These are phyloP conservation scores for Leptopilina drosophilae DNA, from an alignment of 2,888 invertebrate genomes.

Conservation along the genomic window DNA sequence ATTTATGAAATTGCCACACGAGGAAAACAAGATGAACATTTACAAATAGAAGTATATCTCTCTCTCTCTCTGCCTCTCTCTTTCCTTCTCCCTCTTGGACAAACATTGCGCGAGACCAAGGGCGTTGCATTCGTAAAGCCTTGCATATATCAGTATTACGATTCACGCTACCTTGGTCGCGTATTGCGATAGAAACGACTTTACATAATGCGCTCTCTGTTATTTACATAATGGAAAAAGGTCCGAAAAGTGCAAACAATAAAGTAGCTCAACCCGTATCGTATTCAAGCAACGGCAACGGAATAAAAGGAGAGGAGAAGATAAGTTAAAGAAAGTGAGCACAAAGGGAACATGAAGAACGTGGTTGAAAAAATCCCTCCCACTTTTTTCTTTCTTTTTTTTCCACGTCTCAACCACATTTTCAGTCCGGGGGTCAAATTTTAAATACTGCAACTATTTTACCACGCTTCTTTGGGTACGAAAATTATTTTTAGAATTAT, in stretches of 20 bases:
- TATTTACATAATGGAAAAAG: slow-evolving; percentile 58
- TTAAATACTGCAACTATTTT: no score
- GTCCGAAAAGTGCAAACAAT: slow-evolving; percentile 56
- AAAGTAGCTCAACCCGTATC: slow-evolving; percentile 49
- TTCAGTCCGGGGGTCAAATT: no score
- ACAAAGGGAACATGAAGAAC: neutral
- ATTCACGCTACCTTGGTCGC: slow-evolving; percentile 38
- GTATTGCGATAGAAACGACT: slow-evolving; percentile 52
- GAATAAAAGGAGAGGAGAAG: neutral
- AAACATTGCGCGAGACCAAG: neutral
- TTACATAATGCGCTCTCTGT: slow-evolving; percentile 55
- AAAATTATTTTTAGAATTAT: no score
- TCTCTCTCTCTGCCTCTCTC: neutral
- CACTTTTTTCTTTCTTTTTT: no score
- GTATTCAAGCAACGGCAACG: slow-evolving; percentile 3
- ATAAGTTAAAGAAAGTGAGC: neutral
- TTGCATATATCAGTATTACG: slow-evolving; percentile 36
- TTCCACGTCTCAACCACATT: no score
- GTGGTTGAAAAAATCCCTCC: no score
- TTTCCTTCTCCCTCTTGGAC: no score
- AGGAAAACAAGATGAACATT: slow-evolving; percentile 31
- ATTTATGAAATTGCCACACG: slow-evolving; percentile 5
- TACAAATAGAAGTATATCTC: neutral
- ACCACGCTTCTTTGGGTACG: no score
- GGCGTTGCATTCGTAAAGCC: slow-evolving; percentile 26